Conservation (phyloP, 1,140 invertebrate genomes). For the Heterodera schachtii region DNA sequence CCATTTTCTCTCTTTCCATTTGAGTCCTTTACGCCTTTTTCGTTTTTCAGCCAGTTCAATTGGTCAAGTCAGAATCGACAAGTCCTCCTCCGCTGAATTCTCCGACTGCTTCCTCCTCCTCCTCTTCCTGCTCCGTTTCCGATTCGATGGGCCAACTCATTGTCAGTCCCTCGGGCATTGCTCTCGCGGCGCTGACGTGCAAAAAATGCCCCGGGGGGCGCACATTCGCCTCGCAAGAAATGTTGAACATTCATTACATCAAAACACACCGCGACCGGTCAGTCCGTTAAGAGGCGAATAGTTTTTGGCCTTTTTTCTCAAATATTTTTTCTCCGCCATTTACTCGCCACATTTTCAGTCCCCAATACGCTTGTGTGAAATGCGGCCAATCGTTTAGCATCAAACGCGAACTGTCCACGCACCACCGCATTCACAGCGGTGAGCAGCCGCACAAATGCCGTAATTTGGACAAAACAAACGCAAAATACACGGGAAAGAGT, state of each 20-base stretch:
- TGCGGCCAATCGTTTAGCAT: constrained; percentile 57
- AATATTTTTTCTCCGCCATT: too few relatives aligned
- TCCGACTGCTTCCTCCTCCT: neutral
- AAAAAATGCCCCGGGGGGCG: constrained; percentile 32
- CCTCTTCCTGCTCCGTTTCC: constrained; percentile 4
- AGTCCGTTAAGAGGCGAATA: neutral
- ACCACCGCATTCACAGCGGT: constrained; percentile 87
- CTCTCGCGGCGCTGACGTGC: constrained; percentile 13
- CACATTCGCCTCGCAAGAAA: constrained; percentile 39
- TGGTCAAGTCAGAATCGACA: neutral
- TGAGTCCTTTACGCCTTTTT: too few relatives aligned
- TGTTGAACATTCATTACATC: constrained; percentile 59
- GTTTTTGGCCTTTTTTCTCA: too few relatives aligned
- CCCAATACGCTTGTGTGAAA: constrained; percentile 56
- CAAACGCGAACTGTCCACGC: constrained; percentile 67
- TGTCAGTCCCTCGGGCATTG: neutral
- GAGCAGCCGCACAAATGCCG: constrained; percentile 72
- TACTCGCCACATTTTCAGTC: constrained; percentile 30
- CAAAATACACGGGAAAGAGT: neutral
- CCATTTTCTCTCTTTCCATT: too few relatives aligned
- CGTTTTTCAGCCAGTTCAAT: neutral
- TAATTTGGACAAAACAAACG: neutral
- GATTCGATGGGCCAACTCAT: neutral
- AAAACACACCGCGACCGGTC: constrained; percentile 49
- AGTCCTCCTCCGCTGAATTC: neutral